These are phyloP conservation scores for Nycticorax nycticorax DNA, from an alignment of 2,113 vertebrate genomes.

Conservation along the genomic window DNA sequence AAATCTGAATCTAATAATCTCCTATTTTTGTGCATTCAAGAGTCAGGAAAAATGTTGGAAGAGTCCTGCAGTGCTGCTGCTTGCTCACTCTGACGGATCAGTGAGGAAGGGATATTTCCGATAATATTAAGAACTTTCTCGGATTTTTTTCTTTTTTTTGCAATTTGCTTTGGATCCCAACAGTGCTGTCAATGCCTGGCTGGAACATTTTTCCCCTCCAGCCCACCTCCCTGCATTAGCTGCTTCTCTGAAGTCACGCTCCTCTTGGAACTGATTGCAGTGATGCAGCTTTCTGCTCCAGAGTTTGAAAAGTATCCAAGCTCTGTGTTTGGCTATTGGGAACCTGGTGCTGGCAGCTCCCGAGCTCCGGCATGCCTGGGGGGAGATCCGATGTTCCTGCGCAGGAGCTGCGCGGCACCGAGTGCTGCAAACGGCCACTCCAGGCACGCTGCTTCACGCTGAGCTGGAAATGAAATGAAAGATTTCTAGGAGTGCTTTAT, in stretches of 20 bases:
- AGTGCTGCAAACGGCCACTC: not conserved
- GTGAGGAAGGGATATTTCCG: not conserved
- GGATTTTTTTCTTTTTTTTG: not conserved
- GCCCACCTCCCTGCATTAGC: not conserved
- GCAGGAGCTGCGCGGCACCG: not conserved
- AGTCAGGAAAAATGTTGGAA: not conserved
- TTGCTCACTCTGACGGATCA: not conserved
- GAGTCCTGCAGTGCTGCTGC: not conserved
- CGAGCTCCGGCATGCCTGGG: not conserved
- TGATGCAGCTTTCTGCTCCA: not conserved
- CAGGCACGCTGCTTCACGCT: accelerated
- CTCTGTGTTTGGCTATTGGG: not conserved
- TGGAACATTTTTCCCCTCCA: not conserved
- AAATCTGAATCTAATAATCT: not conserved
- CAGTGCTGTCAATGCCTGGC: not conserved
- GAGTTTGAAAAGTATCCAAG: not conserved
- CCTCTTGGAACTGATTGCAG: not conserved
- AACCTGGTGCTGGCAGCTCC: not conserved
- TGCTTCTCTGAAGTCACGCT: not conserved
- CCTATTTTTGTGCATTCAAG: not conserved
- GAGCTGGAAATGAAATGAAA: not conserved
- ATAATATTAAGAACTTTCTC: not conserved
- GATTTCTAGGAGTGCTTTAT: not conserved
- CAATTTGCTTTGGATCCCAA: not conserved
- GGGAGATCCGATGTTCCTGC: not conserved